Conservation (phyloP, 2,797 vertebrate species). For the Syngnathus rostellatus region DNA sequence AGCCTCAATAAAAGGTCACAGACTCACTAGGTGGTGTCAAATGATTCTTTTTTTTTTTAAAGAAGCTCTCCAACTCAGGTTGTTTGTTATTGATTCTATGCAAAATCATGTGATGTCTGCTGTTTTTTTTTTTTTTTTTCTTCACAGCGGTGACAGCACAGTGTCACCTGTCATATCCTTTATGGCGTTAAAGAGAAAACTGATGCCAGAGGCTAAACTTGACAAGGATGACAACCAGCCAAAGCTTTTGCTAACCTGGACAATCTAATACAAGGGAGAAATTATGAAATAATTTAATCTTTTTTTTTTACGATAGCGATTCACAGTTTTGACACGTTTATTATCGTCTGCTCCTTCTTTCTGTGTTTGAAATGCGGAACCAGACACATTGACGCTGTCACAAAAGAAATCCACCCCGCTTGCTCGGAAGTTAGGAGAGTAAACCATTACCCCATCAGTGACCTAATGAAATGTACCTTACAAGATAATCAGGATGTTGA, state of each 20-base stretch:
- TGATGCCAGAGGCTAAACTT: constrained; percentile 8
- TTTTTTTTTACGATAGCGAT: too few species aligned
- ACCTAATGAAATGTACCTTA: constrained; percentile 23
- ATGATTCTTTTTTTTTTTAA: constrained; percentile 25
- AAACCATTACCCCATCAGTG: constrained; percentile 11
- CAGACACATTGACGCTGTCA: background rate
- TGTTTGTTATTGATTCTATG: constrained; percentile 39
- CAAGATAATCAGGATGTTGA: constrained; percentile 55
- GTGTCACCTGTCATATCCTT: background rate
- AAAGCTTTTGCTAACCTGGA: background rate
- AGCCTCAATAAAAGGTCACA: constrained; percentile 52
- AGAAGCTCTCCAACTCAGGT: constrained; percentile 24
- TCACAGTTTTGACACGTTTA: too few species aligned
- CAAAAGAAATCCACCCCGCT: background rate
- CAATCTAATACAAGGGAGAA: background rate
- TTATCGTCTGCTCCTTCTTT: too few species aligned
- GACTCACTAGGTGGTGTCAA: constrained; percentile 32
- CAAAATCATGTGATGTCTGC: constrained; percentile 27
- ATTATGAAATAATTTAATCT: background rate
- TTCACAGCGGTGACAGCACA: constrained; percentile 8
- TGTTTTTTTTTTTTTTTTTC: constrained; percentile 20
- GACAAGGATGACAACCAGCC: background rate
- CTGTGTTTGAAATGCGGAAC: background rate
- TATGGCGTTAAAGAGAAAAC: background rate
- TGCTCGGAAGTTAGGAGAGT: background rate